phyloP scores from a whole-genome alignment of 2,113 vertebrate genomes.

The Caranx ignobilis region DNA sequence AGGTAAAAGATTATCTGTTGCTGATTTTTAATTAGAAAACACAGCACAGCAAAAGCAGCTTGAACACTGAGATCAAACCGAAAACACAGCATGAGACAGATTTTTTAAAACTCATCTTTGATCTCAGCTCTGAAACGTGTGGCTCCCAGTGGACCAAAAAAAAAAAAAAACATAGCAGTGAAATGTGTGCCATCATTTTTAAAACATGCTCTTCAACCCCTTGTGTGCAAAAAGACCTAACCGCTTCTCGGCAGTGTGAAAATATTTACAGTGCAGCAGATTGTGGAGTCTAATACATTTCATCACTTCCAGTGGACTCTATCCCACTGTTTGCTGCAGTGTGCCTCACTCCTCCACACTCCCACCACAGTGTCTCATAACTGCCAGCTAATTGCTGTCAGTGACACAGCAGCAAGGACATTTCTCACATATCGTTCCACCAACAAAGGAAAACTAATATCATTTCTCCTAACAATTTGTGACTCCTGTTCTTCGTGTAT shows the following conservation, averaged over 20 bases:
- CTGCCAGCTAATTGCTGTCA: slow-evolving; percentile 48
- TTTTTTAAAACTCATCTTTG: not conserved
- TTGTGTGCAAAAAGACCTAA: slow-evolving; percentile 23
- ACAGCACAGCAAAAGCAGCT: not conserved
- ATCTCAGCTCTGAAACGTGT: slow-evolving; percentile 10
- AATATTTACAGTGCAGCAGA: slow-evolving; percentile 64
- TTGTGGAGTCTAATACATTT: slow-evolving; percentile 64
- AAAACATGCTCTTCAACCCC: slow-evolving; percentile 36
- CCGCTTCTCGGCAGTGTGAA: slow-evolving; percentile 28
- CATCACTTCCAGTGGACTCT: slow-evolving; percentile 22
- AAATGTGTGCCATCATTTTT: slow-evolving; percentile 6
- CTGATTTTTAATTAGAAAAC: not conserved
- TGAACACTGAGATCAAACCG: slow-evolving; percentile 4
- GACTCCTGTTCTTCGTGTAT: not conserved
- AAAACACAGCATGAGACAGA: not conserved
- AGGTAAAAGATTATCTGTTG: not conserved
- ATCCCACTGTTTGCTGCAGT: slow-evolving; percentile 34
- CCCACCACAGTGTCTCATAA: slow-evolving; percentile 56
- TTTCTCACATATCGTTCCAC: slow-evolving; percentile 47
- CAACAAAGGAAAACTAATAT: slow-evolving; percentile 34
- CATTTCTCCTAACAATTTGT: slow-evolving; percentile 22
- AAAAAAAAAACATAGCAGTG: not conserved
- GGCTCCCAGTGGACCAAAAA: slow-evolving; percentile 15
- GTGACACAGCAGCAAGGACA: slow-evolving; percentile 34
- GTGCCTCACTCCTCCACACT: slow-evolving; percentile 56